Base-by-base conservation (phyloP, 2,888 invertebrate species). In the Drosophila stalkeri region DNA sequence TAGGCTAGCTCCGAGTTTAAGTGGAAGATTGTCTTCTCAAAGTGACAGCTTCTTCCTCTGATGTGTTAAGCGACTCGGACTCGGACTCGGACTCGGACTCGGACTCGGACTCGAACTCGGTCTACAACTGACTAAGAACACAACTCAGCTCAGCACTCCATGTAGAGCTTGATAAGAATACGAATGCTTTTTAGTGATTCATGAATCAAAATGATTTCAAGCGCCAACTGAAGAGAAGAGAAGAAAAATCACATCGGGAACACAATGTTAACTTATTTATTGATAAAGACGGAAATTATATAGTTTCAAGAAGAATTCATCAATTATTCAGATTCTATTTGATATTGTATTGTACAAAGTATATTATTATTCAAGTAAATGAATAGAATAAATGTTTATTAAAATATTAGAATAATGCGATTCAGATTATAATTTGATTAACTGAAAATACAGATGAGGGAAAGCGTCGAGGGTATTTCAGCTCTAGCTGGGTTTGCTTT, bases 1-100 rank as follows among this genome's bases (percentile, higher is more conserved):
- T 20, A n/a, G 35, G 11, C 37, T 31, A 14, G 20, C 33, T 47
- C 60, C 20, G 39, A n/a, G 47, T 31, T 14, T 31, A 59, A 54
- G 52, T 60, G 60, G 18, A 37, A 59, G 57, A 46, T 57, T 49
- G 47, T 51, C 37, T 52, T 31, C 52, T 41, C 20, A 54, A 55
- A 37, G n/a, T 61, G 46, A 59, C 54, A 59, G 43, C 57, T 59
- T 54, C 52, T 18, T 12, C 35, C 27, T 3, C 44, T 41, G 18
- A 33, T 46, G n/a, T 12, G 12, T 20, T 3, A n/a, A 52, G 56
- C 16, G 14, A 55, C 20, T 44, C 18, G 27, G 5, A 5, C 5
- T 23, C 23, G 23, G 3, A 23, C 3, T 27, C 27, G 27, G 27
- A 27, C 6, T 27, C 27, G 27, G 6, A 55, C 20, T 41, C 18